Base-by-base conservation (phyloP, 2,888 invertebrate genomes). In the Macrosoma leucophasiata region DNA sequence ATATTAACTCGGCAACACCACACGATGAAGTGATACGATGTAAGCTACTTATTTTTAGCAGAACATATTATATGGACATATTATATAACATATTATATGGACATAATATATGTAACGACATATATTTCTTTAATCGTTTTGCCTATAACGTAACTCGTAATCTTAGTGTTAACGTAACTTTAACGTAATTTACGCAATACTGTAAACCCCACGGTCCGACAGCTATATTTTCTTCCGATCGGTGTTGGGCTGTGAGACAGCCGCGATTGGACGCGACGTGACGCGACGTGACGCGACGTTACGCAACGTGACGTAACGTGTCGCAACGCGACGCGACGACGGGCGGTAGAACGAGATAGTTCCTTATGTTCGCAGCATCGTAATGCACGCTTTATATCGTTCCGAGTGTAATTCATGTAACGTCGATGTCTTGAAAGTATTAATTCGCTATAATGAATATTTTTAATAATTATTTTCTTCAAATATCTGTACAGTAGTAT, bases 1-100 rank as follows among this genome's bases (percentile, higher is more conserved):
- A 81, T 77, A 79, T 75, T 57, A 72, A 77, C 64, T 69, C 64
- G 67, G 62, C 77, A 77, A 82, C 82, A 82, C 82, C 82, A 82
- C 72, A 72, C 69, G 63, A 65, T 70, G 58, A 73, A 79, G 82
- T 82, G 82, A 82, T 82, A 82, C 76, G 76, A 76, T 55, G 52
- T 67, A 66, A 70, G 68, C 68, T 63, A 67, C 61, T 59, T 75
- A 72, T 70, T 68, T 66, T 68, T 68, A 76, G 68, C 67, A 50
- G 58, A 57, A 56, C 57, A 55, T 58, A 58, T 56, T 60, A 55
- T 63, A 60, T 52, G 52, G 43, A 60, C 54, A 46, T 56, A 43
- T n/a, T n/a, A n/a, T n/a, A n/a, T n/a, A 57, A 56, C 57, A 55
- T 58, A 58, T 56, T 60, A 55, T 63, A 60, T 52, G 52, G 43